phyloP scores from a whole-genome alignment of 2,113 vertebrate species.

The Maccullochella peelii region DNA sequence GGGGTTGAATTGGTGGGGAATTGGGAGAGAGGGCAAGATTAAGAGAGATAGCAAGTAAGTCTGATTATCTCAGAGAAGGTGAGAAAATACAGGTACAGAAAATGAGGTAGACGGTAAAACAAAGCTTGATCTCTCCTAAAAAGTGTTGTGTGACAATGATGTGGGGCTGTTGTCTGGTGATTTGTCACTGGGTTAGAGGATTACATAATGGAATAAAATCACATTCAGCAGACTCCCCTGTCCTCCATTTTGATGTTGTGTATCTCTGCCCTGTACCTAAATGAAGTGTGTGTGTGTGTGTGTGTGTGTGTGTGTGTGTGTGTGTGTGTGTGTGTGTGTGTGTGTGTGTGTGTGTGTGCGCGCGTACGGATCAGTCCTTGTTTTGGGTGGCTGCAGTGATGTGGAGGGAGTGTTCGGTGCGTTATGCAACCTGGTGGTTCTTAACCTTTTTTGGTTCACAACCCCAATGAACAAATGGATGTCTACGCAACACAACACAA shows the following conservation, averaged over 20 bases:
- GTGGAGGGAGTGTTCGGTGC: constrained; percentile 27
- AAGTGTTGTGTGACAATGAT: not conserved
- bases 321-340: constrained; percentile 8
- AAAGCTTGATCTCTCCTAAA: not conserved
- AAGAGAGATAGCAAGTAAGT: not conserved
- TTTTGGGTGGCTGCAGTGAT: constrained; percentile 42
- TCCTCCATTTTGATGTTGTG: constrained; percentile 66
- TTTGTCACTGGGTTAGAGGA: constrained; percentile 49
- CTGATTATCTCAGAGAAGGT: not conserved
- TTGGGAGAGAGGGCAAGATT: constrained; percentile 13
- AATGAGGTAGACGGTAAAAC: not conserved
- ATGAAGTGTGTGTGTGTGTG: constrained; percentile 24
- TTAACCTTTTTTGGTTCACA: constrained; percentile 39
- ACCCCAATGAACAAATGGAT: constrained; percentile 2
- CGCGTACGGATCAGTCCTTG: not conserved
- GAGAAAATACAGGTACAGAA: constrained; percentile 1
- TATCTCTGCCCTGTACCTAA: constrained; percentile 46
- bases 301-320: constrained; percentile 11
- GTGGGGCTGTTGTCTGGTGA: constrained; percentile 25
- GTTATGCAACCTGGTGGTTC: constrained; percentile 49
- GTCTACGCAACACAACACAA: constrained; percentile 3
- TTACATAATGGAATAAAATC: constrained; percentile 65
- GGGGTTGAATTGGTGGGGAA: constrained; percentile 25
- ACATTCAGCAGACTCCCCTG: constrained; percentile 30
- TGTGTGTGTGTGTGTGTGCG: too few species aligned